Evolutionary conservation across 2,797 vertebrate species (phyloP).

Genomic region (Acanthiza pusilla): DNA sequence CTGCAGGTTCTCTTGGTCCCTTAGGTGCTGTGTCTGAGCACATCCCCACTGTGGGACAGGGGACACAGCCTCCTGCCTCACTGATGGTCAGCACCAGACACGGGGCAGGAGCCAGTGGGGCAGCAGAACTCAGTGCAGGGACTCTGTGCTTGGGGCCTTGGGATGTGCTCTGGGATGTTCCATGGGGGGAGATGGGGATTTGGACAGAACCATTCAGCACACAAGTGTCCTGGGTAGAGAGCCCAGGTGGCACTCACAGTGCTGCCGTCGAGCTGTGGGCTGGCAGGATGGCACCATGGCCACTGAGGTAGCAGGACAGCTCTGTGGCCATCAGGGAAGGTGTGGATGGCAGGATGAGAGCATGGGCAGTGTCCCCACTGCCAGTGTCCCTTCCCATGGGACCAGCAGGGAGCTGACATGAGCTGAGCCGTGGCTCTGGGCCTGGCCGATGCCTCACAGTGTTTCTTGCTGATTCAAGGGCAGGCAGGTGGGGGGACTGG

Average conservation of each 20-base stretch:
- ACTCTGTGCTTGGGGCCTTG: neutral
- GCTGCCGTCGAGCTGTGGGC: neutral
- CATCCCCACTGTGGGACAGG: rapidly evolving
- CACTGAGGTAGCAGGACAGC: rapidly evolving
- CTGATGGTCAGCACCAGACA: neutral
- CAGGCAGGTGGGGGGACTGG: neutral
- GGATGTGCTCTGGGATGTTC: neutral
- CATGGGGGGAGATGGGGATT: no score
- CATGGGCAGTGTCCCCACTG: neutral
- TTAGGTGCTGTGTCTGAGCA: neutral
- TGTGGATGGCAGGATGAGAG: neutral
- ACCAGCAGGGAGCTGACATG: rapidly evolving
- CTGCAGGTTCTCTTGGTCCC: neutral
- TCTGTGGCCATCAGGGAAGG: no score
- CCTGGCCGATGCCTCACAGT: rapidly evolving
- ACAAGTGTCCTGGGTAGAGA: neutral
- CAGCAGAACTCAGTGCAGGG: neutral
- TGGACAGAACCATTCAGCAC: neutral
- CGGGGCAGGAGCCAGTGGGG: rapidly evolving
- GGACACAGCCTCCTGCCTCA: rapidly evolving
- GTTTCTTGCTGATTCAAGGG: neutral
- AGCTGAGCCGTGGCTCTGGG: rapidly evolving
- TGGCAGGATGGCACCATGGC: no score
- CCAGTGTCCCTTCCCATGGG: neutral
- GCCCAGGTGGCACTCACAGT: neutral